Base-by-base conservation (phyloP, 2,113 vertebrate genomes). In the Oncorhynchus nerka region DNA sequence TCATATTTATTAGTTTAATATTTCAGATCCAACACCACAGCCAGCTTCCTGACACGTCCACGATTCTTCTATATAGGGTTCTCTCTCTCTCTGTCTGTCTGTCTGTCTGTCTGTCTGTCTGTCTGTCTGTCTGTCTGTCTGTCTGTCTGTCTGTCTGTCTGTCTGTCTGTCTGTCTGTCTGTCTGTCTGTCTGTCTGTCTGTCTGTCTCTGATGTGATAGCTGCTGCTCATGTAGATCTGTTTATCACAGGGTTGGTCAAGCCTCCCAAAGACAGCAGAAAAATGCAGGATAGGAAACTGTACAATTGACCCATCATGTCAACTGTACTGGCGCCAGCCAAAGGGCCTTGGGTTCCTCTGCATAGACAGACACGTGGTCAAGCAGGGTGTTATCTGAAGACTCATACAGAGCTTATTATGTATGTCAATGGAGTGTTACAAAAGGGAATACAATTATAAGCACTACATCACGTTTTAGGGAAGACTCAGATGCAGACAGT, bases 1-100 rank as follows among this genome's bases (percentile, higher is more conserved):
- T 76, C 32, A 62, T 82, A 81, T 92, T 91, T 88, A 89, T 86
- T 76, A 81, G 80, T 83, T 87, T 81, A 76, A 90, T 86, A 89
- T 88, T 79, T 85, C 73, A 71, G 71, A 59, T 78, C 76, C 51
- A 75, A 26, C 75, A 85, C 28, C 76, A 69, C 55, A 64, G 81
- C 79, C 78, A 87, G 77, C 82, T 57, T 26, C 62, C 70, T 75
- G 73, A 77, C 77, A 84, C 39, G 39, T 73, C 71, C 62, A 22
- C 71, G 71, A 69, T 82, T 62, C 83, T 74, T 76, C 72, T 68
- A n/a, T 81, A 66, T 32, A 68, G 72, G 71, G 39, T 45, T 45
- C 7, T 45, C 9, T 45, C 2, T 45, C 39, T 0, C 39, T 45
- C 39, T 34, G 1, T 6, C 32, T 5, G 1, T 61, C 57, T 61